phyloP scores from a whole-genome alignment of 2,888 invertebrate genomes.

The Sinelater perroti region DNA sequence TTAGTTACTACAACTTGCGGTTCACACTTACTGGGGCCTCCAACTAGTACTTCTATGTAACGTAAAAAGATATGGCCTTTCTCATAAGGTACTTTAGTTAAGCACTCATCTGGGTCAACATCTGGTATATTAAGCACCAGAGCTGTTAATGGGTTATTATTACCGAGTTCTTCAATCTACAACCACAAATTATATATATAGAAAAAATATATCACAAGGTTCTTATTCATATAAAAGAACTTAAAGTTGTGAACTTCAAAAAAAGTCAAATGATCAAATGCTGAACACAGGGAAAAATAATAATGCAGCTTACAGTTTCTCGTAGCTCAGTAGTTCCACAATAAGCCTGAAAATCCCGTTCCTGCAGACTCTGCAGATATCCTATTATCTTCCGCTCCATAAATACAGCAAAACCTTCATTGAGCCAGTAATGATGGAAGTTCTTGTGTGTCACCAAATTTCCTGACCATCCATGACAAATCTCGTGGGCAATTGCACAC shows the following conservation, averaged over 20 bases:
- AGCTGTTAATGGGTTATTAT: too few relatives aligned
- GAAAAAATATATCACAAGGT: too few relatives aligned
- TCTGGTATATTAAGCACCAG: background rate
- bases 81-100: conserved; percentile 90
- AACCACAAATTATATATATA: too few relatives aligned
- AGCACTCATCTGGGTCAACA: conserved; percentile 88
- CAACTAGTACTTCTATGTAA: conserved; percentile 83
- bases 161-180: too few relatives aligned
- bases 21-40: conserved; percentile 73
- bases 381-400: conserved; percentile 87
- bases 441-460: conserved; percentile 93
- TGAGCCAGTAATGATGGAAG: conserved; percentile 97
- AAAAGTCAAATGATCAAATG: too few relatives aligned
- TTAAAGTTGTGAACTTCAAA: too few relatives aligned
- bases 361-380: conserved; percentile 70
- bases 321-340: conserved; percentile 78
- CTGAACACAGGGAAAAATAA: too few relatives aligned
- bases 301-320: conserved; percentile 79
- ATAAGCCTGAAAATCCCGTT: conserved; percentile 82
- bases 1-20: too few relatives aligned
- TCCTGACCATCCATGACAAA: conserved; percentile 95
- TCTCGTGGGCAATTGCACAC: conserved; percentile 93
- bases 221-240: too few relatives aligned
- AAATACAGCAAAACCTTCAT: conserved; percentile 95
- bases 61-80: conserved; percentile 91